Conservation (phyloP, 2,797 vertebrate genomes). For the Melopsittacus undulatus region DNA sequence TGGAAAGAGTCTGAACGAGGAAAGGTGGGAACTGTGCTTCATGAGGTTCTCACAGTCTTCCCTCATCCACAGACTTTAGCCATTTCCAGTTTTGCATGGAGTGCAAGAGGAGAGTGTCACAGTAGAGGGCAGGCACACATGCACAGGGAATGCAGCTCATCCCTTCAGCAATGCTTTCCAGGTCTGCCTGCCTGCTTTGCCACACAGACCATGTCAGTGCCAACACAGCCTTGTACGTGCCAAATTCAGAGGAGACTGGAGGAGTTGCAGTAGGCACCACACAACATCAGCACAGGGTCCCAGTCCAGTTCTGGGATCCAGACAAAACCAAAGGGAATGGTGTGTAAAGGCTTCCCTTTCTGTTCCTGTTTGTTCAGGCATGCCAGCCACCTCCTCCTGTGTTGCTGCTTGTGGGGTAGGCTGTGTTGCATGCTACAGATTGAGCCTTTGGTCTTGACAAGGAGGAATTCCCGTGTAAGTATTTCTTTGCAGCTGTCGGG, state of each 20-base stretch:
- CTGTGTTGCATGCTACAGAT: background rate
- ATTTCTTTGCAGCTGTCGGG: background rate
- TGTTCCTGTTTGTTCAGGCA: accelerated
- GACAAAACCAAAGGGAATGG: background rate
- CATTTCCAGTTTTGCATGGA: background rate
- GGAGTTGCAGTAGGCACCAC: accelerated
- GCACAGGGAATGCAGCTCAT: background rate
- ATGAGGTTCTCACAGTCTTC: accelerated
- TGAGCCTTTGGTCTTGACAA: background rate
- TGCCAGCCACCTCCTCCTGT: accelerated
- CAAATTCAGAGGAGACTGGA: background rate
- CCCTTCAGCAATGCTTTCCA: background rate
- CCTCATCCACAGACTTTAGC: background rate
- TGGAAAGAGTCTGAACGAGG: background rate
- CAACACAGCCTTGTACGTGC: accelerated
- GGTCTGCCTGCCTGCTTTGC: background rate
- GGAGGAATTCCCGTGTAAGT: background rate
- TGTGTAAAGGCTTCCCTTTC: background rate
- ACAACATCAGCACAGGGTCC: background rate
- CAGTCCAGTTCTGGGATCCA: background rate
- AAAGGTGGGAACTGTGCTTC: background rate
- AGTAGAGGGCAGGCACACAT: accelerated
- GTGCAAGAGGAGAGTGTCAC: accelerated
- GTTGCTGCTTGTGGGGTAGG: background rate
- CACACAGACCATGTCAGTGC: background rate